Evolutionary conservation across 2,888 invertebrate genomes (phyloP).

Genomic region (Heteromurus nitidus): DNA sequence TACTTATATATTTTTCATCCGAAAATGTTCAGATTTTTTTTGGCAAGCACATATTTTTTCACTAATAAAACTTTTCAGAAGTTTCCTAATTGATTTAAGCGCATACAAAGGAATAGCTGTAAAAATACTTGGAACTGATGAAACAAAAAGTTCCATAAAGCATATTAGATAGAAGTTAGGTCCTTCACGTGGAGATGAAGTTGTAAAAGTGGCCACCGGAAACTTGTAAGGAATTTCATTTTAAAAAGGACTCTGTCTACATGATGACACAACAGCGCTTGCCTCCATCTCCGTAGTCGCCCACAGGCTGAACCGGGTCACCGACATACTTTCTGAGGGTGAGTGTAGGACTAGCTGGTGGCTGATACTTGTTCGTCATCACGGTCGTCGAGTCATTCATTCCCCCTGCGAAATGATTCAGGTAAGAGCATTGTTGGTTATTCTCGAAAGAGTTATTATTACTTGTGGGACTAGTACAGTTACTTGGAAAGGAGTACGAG

Average conservation of each 20-base stretch:
- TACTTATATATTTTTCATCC: no score
- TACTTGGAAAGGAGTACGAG: conserved; percentile 1
- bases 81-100: no score
- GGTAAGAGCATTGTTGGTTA: conserved; percentile 65
- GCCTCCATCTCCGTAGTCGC: conserved; percentile 70
- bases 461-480: background rate
- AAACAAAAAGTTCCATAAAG: no score
- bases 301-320: conserved; percentile 67
- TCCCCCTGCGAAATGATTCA: conserved; percentile 66
- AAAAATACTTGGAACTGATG: background rate
- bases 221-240: no score
- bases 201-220: no score
- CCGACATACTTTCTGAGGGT: conserved; percentile 70
- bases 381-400: conserved; percentile 64
- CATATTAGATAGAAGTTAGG: no score
- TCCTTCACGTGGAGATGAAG: no score
- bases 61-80: no score
- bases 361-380: conserved; percentile 61
- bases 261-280: conserved; percentile 72
- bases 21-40: no score
- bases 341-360: conserved; percentile 72
- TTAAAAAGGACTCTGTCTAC: no score
- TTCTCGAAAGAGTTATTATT: conserved; percentile 49
- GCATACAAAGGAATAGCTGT: background rate
- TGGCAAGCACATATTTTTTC: no score